Base-by-base conservation (phyloP, 2,888 invertebrate genomes). In the Silvanus unidentatus region DNA sequence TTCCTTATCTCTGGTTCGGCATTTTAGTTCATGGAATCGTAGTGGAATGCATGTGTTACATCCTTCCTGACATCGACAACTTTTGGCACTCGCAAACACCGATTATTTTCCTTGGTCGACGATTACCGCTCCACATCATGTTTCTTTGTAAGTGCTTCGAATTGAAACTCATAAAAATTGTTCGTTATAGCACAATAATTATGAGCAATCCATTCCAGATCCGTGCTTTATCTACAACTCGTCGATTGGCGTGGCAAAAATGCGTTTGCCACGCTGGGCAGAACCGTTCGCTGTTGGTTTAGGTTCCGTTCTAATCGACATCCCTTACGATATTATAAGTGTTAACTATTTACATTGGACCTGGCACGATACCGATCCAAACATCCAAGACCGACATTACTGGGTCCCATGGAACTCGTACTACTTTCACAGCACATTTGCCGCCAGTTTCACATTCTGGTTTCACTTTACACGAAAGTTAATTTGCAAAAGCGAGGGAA, bases 391-490 rank as follows among this genome's bases (percentile, higher is more conserved):
- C 64, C 76, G 88, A 32, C 82, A 83, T 67, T 88, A 88, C 69
- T 86, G 84, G 82, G 87, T 89, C 14, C 89, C 89, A 0, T 88
- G 85, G 84, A 88, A 84, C 63, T 87, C 86, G 0, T 89, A 86
- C 70, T 88, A 86, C 64, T 89, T 89, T 74, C 88, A 89, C 65
- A 77, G 84, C 0, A 73, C 84, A 0, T 88, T 88, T 63, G 80
- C 86, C 1, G 80, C 83, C 1, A 81, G 84, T 51, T 84, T 88
- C 63, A 79, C 76, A 11, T 82, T 80, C 63, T 77, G 84, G 62
- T 85, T 87, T 65, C 78, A 80, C 47, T 74, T 75, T 3, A 73
- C 76, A 39, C 74, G 82, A 47, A 71, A 70, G 15, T 71, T 78
- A 62, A 70, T 81, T 42, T 74, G 75, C 1, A 75, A 76, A 13